Percentiles rank a stretch among this genome's conserved stretches.
Conservation (phyloP, 2,888 invertebrate genomes). For the Steromphala cineraria region DNA sequence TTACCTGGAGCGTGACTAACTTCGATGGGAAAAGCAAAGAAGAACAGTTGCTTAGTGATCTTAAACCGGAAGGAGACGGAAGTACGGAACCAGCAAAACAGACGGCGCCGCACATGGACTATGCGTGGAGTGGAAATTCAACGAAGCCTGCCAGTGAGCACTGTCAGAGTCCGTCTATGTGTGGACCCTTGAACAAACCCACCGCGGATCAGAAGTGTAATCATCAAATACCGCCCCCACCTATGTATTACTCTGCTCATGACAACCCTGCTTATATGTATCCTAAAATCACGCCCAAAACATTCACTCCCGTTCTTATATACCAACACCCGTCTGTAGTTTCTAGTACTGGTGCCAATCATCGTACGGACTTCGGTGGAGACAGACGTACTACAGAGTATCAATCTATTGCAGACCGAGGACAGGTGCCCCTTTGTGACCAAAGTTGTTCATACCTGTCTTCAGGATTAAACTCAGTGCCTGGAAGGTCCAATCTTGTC, state of each 20-base stretch:
- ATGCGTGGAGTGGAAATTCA: too few relatives aligned
- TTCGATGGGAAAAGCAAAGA: background rate
- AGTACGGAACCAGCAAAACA: too few relatives aligned
- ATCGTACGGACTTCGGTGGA: too few relatives aligned
- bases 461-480: too few relatives aligned
- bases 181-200: background rate
- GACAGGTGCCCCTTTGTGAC: too few relatives aligned
- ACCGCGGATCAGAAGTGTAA: too few relatives aligned
- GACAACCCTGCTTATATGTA: background rate
- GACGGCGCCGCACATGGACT: too few relatives aligned
- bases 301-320: conserved; percentile 29
- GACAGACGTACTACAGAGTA: too few relatives aligned
- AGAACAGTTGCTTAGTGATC: background rate
- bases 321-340: conserved; percentile 25
- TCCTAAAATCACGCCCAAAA: conserved; percentile 19
- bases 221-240: background rate
- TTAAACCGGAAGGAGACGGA: background rate
- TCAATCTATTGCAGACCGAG: too few relatives aligned
- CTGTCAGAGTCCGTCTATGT: background rate
- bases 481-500: too few relatives aligned
- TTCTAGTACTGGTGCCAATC: too few relatives aligned
- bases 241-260: background rate
- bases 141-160: background rate
- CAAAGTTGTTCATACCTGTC: too few relatives aligned
- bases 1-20: conserved; percentile 24